Conservation (phyloP, 1,140 invertebrate species). For the Pachypsylla venusta region DNA sequence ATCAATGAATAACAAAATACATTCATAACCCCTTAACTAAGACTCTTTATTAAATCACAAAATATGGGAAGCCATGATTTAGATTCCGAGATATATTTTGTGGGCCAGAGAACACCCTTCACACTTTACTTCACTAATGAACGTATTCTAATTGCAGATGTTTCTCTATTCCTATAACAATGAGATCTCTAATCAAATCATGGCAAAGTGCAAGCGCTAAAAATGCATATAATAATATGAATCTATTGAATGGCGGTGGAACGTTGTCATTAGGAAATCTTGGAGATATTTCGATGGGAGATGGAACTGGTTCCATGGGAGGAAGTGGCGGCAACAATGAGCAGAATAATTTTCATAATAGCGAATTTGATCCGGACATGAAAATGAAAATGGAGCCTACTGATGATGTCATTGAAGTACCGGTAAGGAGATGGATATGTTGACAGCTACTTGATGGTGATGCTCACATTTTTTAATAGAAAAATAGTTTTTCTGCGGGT, state of each 20-base stretch:
- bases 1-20: neutral
- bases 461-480: too few relatives aligned
- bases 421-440: neutral
- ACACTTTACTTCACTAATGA: too few relatives aligned
- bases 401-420: conserved; percentile 16
- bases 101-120: too few relatives aligned
- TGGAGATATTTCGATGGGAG: conserved; percentile 6
- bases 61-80: too few relatives aligned
- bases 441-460: too few relatives aligned
- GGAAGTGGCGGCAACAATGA: conserved; percentile 25
- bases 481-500: too few relatives aligned
- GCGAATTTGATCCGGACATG: conserved; percentile 27
- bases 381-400: conserved; percentile 40
- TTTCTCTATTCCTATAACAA: conserved; percentile 79
- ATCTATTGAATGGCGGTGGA: neutral
- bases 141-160: conserved; percentile 42
- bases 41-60: too few relatives aligned
- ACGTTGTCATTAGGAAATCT: neutral
- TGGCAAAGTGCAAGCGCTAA: conserved; percentile 32
- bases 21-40: too few relatives aligned
- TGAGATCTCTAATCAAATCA: conserved; percentile 52
- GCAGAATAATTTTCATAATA: conserved; percentile 27
- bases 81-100: too few relatives aligned
- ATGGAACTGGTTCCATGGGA: conserved; percentile 17
- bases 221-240: neutral